Conservation (phyloP, 30 jellyfish, hydroid and myxozoan species). For the Calvadosia cruxmelitensis region DNA sequence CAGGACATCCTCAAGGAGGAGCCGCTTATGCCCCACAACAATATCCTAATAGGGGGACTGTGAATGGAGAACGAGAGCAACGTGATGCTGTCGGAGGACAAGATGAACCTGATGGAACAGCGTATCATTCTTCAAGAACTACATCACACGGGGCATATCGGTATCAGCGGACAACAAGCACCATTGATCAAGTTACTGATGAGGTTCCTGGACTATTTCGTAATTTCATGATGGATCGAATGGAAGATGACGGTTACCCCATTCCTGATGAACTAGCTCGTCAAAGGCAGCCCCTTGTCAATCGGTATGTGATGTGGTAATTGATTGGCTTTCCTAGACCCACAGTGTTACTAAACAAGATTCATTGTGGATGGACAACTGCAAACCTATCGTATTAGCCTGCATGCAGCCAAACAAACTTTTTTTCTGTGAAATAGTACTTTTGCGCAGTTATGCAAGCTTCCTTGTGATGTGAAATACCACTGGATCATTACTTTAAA, state of each 20-base stretch:
- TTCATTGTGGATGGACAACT: not conserved
- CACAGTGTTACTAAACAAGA: not conserved
- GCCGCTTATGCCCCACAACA: too few species aligned
- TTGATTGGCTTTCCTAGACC: not conserved
- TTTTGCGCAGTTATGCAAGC: too few species aligned
- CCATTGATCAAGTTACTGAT: constrained; percentile 35
- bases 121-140: constrained; percentile 16
- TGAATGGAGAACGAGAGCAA: not conserved
- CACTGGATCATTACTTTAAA: too few species aligned
- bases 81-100: constrained; percentile 2
- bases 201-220: constrained; percentile 42
- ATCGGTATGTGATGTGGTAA: constrained; percentile 7
- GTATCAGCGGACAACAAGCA: constrained; percentile 24
- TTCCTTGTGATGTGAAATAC: too few species aligned
- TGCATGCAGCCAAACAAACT: too few species aligned
- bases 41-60: not conserved
- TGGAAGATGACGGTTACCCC: constrained; percentile 41
- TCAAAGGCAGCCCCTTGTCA: constrained; percentile 11
- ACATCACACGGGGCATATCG: not conserved
- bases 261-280: constrained; percentile 40
- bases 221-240: constrained; percentile 39
- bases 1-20: too few species aligned
- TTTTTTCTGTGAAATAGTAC: too few species aligned
- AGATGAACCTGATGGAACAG: constrained; percentile 22
- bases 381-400: not conserved